Conservation (phyloP, 2,888 invertebrate genomes). For the Pandemis corylana region DNA sequence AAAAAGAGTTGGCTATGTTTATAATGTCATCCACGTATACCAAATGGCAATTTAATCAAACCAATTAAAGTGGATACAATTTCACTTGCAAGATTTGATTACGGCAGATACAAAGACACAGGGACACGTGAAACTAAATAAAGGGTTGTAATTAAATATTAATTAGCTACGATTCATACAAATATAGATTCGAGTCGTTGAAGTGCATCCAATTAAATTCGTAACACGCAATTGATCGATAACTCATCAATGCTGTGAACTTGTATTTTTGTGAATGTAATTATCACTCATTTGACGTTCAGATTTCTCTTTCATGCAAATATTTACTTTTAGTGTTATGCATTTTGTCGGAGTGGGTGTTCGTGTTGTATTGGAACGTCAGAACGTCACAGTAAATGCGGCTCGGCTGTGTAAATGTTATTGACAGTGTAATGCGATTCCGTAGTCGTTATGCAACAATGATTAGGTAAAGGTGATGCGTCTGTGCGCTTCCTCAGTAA, state of each 20-base stretch:
- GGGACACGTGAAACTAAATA: too few species aligned
- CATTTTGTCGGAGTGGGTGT: slow-evolving; percentile 12
- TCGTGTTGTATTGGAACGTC: slow-evolving; percentile 13
- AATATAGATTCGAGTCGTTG: slow-evolving; percentile 27
- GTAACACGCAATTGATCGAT: slow-evolving; percentile 37
- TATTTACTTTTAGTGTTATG: slow-evolving; percentile 13
- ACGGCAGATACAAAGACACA: too few species aligned
- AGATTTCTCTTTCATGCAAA: slow-evolving; percentile 33
- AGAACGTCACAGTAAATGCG: slow-evolving; percentile 1
- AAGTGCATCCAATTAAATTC: slow-evolving; percentile 36
- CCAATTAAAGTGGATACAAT: too few species aligned
- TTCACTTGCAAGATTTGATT: too few species aligned
- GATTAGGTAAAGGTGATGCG: not conserved
- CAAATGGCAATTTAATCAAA: too few species aligned
- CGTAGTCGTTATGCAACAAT: slow-evolving; percentile 9
- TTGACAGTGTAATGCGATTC: not conserved
- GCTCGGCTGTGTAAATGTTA: slow-evolving; percentile 7
- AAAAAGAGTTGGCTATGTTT: too few species aligned
- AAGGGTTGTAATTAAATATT: not conserved
- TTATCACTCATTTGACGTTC: slow-evolving; percentile 19
- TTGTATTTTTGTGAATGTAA: slow-evolving; percentile 27
- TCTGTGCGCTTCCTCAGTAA: not conserved
- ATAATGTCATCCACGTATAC: too few species aligned
- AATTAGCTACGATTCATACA: slow-evolving; percentile 7
- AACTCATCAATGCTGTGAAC: slow-evolving; percentile 28